phyloP scores from a whole-genome alignment of 2,888 invertebrate genomes.

The Tribolium freemani region DNA sequence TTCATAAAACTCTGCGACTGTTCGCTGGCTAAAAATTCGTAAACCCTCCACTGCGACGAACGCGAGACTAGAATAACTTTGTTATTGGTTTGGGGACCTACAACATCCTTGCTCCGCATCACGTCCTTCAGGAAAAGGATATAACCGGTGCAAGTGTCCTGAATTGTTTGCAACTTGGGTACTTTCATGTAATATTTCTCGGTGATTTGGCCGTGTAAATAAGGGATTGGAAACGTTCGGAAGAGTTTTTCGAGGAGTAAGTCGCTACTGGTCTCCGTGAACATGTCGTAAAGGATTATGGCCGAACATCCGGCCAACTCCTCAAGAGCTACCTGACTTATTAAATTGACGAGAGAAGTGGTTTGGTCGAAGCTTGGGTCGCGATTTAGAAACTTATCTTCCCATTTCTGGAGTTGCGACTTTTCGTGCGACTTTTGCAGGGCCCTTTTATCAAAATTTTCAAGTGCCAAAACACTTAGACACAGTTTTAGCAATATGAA shows the following conservation, averaged over 20 bases:
- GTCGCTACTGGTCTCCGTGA: slow-evolving; percentile 72
- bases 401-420: slow-evolving; percentile 62
- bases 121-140: slow-evolving; percentile 79
- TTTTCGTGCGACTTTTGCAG: slow-evolving; percentile 66
- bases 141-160: slow-evolving; percentile 73
- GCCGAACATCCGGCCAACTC: slow-evolving; percentile 78
- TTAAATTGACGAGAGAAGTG: slow-evolving; percentile 73
- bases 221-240: slow-evolving; percentile 71
- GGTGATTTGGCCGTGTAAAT: slow-evolving; percentile 75
- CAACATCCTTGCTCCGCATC: slow-evolving; percentile 71
- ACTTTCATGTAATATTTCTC: slow-evolving; percentile 69
- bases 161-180: slow-evolving; percentile 64
- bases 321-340: slow-evolving; percentile 73
- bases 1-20: slow-evolving; percentile 78
- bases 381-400: slow-evolving; percentile 59
- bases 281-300: slow-evolving; percentile 77
- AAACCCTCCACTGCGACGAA: slow-evolving; percentile 82
- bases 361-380: slow-evolving; percentile 68
- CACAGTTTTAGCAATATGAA: not conserved
- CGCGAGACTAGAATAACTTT: slow-evolving; percentile 78
- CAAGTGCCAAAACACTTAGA: not conserved
- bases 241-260: slow-evolving; percentile 74
- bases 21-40: slow-evolving; percentile 77
- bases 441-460: slow-evolving; percentile 56
- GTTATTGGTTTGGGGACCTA: slow-evolving; percentile 75